Evolutionary conservation across 2,113 vertebrate species (phyloP), one percentile per base, ranked within the genome.

Genomic region (Scalopus aquaticus): DNA sequence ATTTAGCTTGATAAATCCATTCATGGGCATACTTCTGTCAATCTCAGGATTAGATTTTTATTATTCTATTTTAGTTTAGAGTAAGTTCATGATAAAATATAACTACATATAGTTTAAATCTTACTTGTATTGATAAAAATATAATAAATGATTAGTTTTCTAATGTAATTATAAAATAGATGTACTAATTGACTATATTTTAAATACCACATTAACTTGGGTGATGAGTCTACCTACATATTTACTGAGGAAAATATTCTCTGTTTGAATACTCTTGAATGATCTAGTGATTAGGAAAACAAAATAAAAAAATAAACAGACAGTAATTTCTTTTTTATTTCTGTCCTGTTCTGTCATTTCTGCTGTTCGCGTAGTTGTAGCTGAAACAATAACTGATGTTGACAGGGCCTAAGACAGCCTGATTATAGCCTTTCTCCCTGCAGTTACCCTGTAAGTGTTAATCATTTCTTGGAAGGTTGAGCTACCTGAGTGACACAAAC

Each of bases 401-500:
- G 92, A 92, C 85, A 94, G 54, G 42, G 42, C 10, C 88, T 74
- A 81, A 90, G 94, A 85, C 88, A 85, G 24, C 4, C 9, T 93
- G 88, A 95, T 92, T 93, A 88, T 54, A 96, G 62, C 39, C 58
- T 96, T 94, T 92, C 35, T 93, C 12, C 44, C 84, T 54, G 9
- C 26, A 82, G 77, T 84, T 67, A 56, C 60, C 30, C 28, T 42
- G 2, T 49, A 56, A 54, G 11, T 88, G 37, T 85, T 96, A 92
- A 96, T 96, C 73, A 81, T 95, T 94, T 96, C 85, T 65, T 85
- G 15, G 89, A 96, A 96, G 44, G 62, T 37, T 83, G 35, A 90
- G 32, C 37, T 94, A 58, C 81, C 77, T 82, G 44, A 67, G 44
- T 90, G 90, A 70, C 62, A 94, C 12, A 92, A 81, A 69, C 11